Evolutionary conservation across 2,113 vertebrate genomes (phyloP).

Genomic region (Cettia cetti): DNA sequence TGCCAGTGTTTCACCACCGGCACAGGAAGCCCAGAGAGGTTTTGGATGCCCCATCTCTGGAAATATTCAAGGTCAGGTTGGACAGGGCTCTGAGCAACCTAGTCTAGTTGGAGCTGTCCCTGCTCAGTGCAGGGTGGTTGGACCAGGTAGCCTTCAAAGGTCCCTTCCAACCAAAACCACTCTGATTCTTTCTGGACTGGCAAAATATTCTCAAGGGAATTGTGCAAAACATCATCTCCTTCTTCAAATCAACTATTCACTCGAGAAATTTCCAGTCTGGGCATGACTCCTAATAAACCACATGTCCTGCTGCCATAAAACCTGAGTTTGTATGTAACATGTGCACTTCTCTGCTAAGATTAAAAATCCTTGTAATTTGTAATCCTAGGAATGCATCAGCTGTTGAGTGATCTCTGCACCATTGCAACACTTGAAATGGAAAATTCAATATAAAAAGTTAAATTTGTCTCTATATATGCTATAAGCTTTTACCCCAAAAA

Average conservation of each 20-base stretch:
- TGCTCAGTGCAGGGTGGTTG: background rate
- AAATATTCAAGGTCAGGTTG: background rate
- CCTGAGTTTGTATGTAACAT: background rate
- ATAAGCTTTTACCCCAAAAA: background rate
- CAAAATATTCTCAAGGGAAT: background rate
- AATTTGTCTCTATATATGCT: background rate
- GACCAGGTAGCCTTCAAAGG: background rate
- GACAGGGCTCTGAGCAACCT: background rate
- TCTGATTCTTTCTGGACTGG: background rate
- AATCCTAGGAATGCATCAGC: background rate
- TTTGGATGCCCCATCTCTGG: background rate
- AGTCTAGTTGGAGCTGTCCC: background rate
- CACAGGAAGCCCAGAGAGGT: background rate
- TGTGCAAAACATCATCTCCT: background rate
- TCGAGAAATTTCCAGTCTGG: background rate
- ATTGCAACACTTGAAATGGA: background rate
- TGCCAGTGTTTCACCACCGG: background rate
- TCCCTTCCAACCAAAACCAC: background rate
- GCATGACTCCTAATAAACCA: background rate
- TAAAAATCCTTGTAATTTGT: background rate
- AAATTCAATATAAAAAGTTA: background rate
- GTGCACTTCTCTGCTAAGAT: background rate
- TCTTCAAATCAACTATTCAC: background rate
- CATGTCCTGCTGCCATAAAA: background rate
- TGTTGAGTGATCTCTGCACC: background rate